phyloP scores from a whole-genome alignment of 2,888 invertebrate species.

The Punctoribates punctum region DNA sequence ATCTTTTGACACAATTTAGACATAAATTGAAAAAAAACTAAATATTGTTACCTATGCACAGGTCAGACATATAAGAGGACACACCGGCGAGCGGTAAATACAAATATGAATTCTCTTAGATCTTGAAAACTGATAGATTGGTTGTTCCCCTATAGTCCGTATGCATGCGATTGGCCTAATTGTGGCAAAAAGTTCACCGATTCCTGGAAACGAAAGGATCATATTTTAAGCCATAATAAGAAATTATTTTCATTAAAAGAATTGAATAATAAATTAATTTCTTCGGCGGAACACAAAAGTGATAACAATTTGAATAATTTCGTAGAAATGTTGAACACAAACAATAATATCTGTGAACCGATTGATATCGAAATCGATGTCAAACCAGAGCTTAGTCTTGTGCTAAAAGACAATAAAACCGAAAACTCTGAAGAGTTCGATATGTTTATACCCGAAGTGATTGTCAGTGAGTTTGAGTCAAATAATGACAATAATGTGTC shows the following conservation, averaged over 20 bases:
- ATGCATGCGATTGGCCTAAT: slow-evolving; percentile 74
- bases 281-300: not conserved
- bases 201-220: slow-evolving; percentile 38
- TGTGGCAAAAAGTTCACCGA: slow-evolving; percentile 86
- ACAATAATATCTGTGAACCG: slow-evolving; percentile 13
- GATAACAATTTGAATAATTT: slow-evolving; percentile 16
- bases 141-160: slow-evolving; percentile 61
- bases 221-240: slow-evolving; percentile 1
- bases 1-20: not conserved
- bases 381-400: not conserved
- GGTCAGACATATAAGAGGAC: not conserved
- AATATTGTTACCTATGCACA: not conserved
- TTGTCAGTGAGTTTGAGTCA: slow-evolving; percentile 23
- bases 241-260: not conserved
- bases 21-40: not conserved
- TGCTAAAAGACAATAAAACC: not conserved
- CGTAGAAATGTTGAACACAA: slow-evolving; percentile 24
- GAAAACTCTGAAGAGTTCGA: not conserved
- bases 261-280: not conserved
- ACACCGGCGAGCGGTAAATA: not conserved
- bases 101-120: too few species aligned
- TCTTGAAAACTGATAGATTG: not conserved
- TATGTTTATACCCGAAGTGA: slow-evolving; percentile 31
- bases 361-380: slow-evolving; percentile 14
- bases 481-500: slow-evolving; percentile 20